These are phyloP conservation scores for Pseudomyrmex pallidus DNA, from an alignment of 1,140 invertebrate genomes.

Conservation along the genomic window DNA sequence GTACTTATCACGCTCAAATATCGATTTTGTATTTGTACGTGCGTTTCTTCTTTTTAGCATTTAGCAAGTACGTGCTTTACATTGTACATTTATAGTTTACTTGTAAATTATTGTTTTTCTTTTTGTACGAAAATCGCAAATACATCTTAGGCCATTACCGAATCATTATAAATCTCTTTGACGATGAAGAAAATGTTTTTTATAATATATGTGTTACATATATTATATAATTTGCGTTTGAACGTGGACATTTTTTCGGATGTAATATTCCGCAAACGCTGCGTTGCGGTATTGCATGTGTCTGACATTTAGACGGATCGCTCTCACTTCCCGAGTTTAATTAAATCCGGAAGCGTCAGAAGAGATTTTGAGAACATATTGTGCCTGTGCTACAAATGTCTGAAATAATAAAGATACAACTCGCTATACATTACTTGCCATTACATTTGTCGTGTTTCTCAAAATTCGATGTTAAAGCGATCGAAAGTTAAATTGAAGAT, in stretches of 20 bases:
- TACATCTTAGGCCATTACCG: conserved; percentile 3
- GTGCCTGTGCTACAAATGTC: conserved; percentile 59
- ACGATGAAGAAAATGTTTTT: conserved; percentile 16
- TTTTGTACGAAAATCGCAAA: conserved; percentile 28
- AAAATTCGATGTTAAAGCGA: too few species aligned
- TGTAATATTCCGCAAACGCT: too few species aligned
- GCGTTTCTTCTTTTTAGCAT: not conserved
- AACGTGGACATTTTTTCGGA: conserved; percentile 17
- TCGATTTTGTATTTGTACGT: conserved; percentile 31
- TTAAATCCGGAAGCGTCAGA: conserved; percentile 1
- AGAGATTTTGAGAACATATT: conserved; percentile 42
- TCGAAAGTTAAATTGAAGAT: too few species aligned
- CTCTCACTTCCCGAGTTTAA: conserved; percentile 20
- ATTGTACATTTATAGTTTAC: conserved; percentile 29
- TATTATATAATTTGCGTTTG: conserved; percentile 27
- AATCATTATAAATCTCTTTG: not conserved
- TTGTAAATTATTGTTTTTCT: conserved; percentile 36
- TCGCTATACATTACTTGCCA: conserved; percentile 31
- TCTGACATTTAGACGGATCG: conserved; percentile 49
- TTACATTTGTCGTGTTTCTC: not conserved
- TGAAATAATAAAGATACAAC: conserved; percentile 61
- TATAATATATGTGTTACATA: not conserved
- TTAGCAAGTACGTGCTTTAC: too few species aligned
- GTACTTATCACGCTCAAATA: conserved; percentile 35
- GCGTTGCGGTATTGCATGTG: conserved; percentile 37